phyloP scores from a whole-genome alignment of 2,888 invertebrate species.

The Choreutis nemorana region DNA sequence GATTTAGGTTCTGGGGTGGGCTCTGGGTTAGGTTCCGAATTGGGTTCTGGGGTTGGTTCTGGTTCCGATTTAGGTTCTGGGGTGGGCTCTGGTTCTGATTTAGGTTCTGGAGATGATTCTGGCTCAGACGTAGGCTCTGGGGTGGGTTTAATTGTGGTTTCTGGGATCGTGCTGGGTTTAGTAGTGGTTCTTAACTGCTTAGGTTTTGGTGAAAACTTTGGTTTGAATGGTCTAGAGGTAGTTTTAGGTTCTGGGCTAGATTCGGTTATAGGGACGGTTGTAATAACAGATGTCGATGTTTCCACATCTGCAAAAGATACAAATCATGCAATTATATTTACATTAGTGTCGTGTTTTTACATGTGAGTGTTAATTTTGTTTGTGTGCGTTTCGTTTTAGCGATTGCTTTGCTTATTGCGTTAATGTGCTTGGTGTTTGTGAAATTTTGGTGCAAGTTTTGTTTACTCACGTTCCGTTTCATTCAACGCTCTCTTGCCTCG shows the following conservation, averaged over 20 bases:
- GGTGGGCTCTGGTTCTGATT: conserved; percentile 27
- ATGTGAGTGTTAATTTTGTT: conserved; percentile 4
- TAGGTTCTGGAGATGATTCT: conserved; percentile 38
- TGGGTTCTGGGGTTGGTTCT: conserved; percentile 31
- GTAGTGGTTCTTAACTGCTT: conserved; percentile 19
- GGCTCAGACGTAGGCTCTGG: conserved; percentile 42
- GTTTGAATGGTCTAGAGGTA: conserved; percentile 29
- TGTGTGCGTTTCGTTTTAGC: conserved; percentile 2
- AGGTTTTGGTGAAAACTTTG: conserved; percentile 41
- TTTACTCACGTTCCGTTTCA: conserved; percentile 24
- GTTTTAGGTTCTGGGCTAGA: conserved; percentile 38
- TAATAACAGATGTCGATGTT: conserved; percentile 39
- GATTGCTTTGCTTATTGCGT: conserved; percentile 2
- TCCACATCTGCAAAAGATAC: conserved; percentile 57
- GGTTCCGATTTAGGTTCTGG: conserved; percentile 43
- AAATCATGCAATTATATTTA: conserved; percentile 48
- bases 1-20: conserved; percentile 29
- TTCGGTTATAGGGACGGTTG: conserved; percentile 28
- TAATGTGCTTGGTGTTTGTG: conserved; percentile 6
- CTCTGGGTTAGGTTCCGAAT: conserved; percentile 29
- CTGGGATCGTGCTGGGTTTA: too few species aligned
- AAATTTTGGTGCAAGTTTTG: too few species aligned
- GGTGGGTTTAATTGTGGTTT: conserved; percentile 35
- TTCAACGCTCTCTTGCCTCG: conserved; percentile 28
- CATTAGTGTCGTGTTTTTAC: conserved; percentile 23